These are phyloP conservation scores for Glossosoma conforme DNA, from an alignment of 1,140 invertebrate genomes.

Conservation along the genomic window DNA sequence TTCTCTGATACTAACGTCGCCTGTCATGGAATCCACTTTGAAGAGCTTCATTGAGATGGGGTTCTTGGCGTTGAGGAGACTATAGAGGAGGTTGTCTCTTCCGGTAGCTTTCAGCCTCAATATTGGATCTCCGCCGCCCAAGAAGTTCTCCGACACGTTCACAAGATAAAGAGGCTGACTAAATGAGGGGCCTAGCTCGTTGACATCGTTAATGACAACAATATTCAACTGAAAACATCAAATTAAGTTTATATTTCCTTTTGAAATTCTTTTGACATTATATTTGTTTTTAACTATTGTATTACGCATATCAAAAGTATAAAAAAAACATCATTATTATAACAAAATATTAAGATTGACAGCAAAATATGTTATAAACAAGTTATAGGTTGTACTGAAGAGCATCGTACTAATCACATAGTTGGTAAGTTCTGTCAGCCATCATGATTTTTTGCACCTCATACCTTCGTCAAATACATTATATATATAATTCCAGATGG, in stretches of 20 bases:
- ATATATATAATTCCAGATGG: too few relatives aligned
- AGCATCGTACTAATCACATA: too few relatives aligned
- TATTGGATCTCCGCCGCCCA: slow-evolving; percentile 26
- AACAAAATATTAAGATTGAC: too few relatives aligned
- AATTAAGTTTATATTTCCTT: not conserved
- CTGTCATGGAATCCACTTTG: slow-evolving; percentile 73
- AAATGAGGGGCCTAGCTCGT: slow-evolving; percentile 77
- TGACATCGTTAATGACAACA: slow-evolving; percentile 72
- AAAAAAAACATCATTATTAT: too few relatives aligned
- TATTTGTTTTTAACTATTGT: slow-evolving; percentile 5
- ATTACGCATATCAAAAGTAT: too few relatives aligned
- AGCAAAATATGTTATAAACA: too few relatives aligned
- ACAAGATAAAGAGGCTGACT: slow-evolving; percentile 61
- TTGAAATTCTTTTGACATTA: not conserved
- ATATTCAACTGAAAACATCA: slow-evolving; percentile 54
- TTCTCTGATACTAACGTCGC: slow-evolving; percentile 64
- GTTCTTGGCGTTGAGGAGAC: slow-evolving; percentile 69
- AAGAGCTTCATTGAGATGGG: slow-evolving; percentile 72
- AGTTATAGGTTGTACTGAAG: too few relatives aligned
- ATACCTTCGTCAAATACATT: too few relatives aligned
- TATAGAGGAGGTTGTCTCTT: slow-evolving; percentile 62
- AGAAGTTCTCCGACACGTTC: slow-evolving; percentile 71
- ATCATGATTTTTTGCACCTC: too few relatives aligned
- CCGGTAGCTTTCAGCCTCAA: slow-evolving; percentile 18
- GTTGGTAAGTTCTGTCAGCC: too few relatives aligned